phyloP scores from a whole-genome alignment of 2,888 invertebrate genomes.

The Limulus polyphemus region DNA sequence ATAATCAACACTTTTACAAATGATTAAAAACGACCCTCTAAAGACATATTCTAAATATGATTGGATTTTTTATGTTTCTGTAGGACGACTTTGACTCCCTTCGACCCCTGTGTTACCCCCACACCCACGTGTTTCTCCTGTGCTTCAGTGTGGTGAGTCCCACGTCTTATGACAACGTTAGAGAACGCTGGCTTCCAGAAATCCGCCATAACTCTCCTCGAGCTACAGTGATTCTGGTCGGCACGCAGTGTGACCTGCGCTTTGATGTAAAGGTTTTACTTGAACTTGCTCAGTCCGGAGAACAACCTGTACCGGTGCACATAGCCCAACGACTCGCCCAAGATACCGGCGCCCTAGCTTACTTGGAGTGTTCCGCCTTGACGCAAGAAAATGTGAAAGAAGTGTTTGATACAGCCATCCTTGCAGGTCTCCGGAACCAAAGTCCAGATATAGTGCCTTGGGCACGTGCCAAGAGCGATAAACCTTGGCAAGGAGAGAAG shows the following conservation, averaged over 20 bases:
- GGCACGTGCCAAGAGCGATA: too few species aligned
- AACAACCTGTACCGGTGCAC: conserved; percentile 55
- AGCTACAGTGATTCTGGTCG: conserved; percentile 50
- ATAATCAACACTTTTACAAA: too few species aligned
- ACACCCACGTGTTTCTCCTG: conserved; percentile 80
- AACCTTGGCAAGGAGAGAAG: too few species aligned
- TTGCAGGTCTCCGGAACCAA: conserved; percentile 38
- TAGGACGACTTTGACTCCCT: conserved; percentile 83
- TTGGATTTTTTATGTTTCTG: conserved; percentile 20
- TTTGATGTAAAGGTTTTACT: conserved; percentile 41
- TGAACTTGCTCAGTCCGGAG: conserved; percentile 44
- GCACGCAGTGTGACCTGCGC: conserved; percentile 47
- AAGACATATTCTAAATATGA: not conserved
- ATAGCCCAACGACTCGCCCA: conserved; percentile 63
- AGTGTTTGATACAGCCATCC: conserved; percentile 80
- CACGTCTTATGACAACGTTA: conserved; percentile 69
- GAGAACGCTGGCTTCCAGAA: conserved; percentile 75
- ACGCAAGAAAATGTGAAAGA: conserved; percentile 79
- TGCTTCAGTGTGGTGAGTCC: conserved; percentile 85
- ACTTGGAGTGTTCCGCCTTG: conserved; percentile 83
- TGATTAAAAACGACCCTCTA: too few species aligned
- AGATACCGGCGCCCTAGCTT: conserved; percentile 60
- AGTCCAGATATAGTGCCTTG: conserved; percentile 3
- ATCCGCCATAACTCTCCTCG: conserved; percentile 44
- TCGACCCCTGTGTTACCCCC: conserved; percentile 79